These are phyloP conservation scores for Sanderia malayensis DNA, from an alignment of 30 jellyfish, hydroid and myxozoan genomes.

Conservation along the genomic window DNA sequence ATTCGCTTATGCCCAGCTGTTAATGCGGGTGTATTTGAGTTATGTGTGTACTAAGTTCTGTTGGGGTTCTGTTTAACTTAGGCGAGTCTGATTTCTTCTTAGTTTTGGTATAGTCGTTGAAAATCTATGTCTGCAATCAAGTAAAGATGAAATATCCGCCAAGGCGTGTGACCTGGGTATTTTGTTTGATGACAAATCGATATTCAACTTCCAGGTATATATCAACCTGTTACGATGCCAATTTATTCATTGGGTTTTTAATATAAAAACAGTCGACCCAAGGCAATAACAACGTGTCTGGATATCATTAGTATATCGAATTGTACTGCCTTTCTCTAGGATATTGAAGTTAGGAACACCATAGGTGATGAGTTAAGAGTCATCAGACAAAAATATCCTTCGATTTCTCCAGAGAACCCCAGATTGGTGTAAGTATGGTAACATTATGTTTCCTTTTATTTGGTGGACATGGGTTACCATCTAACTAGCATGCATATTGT, in stretches of 20 bases:
- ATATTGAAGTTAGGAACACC: conserved; percentile 22
- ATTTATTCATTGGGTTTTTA: no score
- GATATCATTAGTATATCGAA: no score
- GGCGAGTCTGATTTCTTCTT: neutral
- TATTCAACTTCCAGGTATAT: conserved; percentile 62
- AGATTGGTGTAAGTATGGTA: conserved; percentile 14
- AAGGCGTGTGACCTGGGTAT: conserved; percentile 46
- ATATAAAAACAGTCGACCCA: no score
- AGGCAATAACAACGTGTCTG: no score
- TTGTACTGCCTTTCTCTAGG: no score
- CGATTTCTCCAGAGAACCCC: conserved; percentile 23
- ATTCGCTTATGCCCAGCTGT: neutral
- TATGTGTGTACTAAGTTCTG: neutral
- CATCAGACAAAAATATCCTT: conserved; percentile 15
- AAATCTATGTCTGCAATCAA: conserved; percentile 32
- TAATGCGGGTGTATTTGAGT: neutral
- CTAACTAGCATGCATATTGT: no score
- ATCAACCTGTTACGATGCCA: no score
- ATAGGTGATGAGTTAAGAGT: conserved; percentile 2
- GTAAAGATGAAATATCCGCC: conserved; percentile 14
- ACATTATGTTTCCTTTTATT: neutral
- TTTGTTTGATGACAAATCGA: conserved; percentile 54
- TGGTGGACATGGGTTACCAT: no score
- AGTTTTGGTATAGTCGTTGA: conserved; percentile 62
- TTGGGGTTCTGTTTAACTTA: neutral